Base-by-base conservation (phyloP, 1,140 invertebrate genomes). In the Drosophila punjabiensis region DNA sequence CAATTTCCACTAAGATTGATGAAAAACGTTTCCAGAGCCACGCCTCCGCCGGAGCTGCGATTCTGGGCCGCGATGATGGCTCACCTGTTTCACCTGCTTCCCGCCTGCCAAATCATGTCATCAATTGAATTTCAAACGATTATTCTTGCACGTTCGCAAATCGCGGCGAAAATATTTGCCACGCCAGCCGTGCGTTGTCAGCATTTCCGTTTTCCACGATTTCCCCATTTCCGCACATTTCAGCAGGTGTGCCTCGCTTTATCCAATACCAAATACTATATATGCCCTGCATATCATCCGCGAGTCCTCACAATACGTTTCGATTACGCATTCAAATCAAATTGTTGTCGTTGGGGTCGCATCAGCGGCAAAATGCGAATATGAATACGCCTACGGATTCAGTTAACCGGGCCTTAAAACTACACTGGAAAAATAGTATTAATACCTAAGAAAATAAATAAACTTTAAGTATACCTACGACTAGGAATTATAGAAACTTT, bases 1-100 rank as follows among this genome's bases (percentile, higher is more conserved):
- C 86, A 90, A 90, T 90, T 90, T 87, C 87, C 86, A 90, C 86
- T 89, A 90, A 90, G 82, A 90, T 90, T 86, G 86, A 89, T 89
- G 86, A 89, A 86, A 89, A 89, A 82, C 86, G 86, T 83, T 80
- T 58, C 52, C 59, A 63, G 55, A 63, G 60, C 53, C 60, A 74
- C 58, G 77, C 58, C 68, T 61, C 52, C 48, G 58, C 11, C 53
- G 16, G 13, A 14, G 7, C 41, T 20, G 48, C 48, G 37, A 56
- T 56, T 56, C 37, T n/a, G 39, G 32, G 14, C 14, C 20, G 24
- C 20, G 35, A 58, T 58, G 71, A 53, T 71, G 50, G 69, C 64
- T 56, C 73, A 84, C 66, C 66, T 67, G 77, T 58, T 73, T 33
- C 43, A 39, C 43, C 43, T 48, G 63, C 39, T 60, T 55, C 45